These are phyloP conservation scores for Drosophila histrio DNA, from an alignment of 2,888 invertebrate species.

Conservation along the genomic window DNA sequence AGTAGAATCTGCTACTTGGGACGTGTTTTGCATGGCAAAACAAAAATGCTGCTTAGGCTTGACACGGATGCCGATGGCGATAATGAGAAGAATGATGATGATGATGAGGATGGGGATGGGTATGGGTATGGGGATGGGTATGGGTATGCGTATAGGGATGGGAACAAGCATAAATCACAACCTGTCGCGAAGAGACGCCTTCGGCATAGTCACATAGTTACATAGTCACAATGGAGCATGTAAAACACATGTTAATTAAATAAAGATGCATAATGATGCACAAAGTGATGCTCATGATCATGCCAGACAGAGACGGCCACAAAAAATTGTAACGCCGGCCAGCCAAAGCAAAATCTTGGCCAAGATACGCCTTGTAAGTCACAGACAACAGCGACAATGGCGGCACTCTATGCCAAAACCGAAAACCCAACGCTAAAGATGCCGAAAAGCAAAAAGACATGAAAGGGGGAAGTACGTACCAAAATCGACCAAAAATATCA, in stretches of 20 bases:
- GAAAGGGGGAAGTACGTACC: constrained; percentile 23
- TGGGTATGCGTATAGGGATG: constrained; percentile 40
- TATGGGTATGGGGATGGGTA: constrained; percentile 7
- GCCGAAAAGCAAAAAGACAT: constrained; percentile 3
- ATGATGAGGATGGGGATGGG: constrained; percentile 15
- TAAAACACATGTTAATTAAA: constrained; percentile 73
- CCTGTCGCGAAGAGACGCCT: constrained; percentile 10
- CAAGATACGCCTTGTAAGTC: constrained; percentile 73
- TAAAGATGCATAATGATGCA: constrained; percentile 45
- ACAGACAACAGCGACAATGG: constrained; percentile 68
- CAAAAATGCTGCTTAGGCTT: constrained; percentile 51
- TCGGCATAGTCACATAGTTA: not conserved
- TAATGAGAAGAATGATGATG: constrained; percentile 9
- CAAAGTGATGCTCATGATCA: constrained; percentile 37
- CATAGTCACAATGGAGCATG: constrained; percentile 41
- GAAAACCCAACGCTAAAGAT: constrained; percentile 18
- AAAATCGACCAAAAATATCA: constrained; percentile 54
- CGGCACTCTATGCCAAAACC: constrained; percentile 62
- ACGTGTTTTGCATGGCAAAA: constrained; percentile 37
- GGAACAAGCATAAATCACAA: constrained; percentile 55
- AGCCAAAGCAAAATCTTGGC: constrained; percentile 73
- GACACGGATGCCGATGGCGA: constrained; percentile 34
- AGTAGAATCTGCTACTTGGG: constrained; percentile 32
- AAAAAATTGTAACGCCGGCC: constrained; percentile 71
- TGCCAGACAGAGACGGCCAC: constrained; percentile 37